Evolutionary conservation across 35 echinoderm and acorn worm genomes (phyloP).

Genomic region (Ptychodera flava): DNA sequence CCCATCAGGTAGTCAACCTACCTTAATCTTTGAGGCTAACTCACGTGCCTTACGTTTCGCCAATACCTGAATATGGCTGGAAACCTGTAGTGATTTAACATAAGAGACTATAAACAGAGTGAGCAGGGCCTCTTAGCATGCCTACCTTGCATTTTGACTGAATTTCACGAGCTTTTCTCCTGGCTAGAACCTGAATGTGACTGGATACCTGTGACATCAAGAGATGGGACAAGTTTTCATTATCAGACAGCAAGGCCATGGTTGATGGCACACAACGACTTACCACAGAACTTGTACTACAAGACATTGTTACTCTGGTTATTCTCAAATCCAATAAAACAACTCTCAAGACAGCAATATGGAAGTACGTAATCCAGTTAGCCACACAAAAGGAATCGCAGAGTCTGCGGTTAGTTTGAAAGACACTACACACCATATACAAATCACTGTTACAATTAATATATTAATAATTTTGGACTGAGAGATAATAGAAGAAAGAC

Average conservation of each 20-base stretch:
- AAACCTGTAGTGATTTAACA: conserved; percentile 50
- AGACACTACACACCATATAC: too few relatives aligned
- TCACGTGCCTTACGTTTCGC: conserved; percentile 86
- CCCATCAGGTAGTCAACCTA: conserved; percentile 24
- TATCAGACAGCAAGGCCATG: conserved; percentile 8
- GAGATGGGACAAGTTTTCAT: conserved; percentile 12
- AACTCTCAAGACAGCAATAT: too few relatives aligned
- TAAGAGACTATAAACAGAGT: not conserved
- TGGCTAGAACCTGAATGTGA: conserved; percentile 98
- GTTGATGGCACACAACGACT: too few relatives aligned
- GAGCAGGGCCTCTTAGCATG: not conserved
- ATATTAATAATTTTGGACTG: too few relatives aligned
- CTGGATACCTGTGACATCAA: conserved; percentile 79
- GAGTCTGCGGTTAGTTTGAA: too few relatives aligned
- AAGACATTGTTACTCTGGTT: too few relatives aligned
- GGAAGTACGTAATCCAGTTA: too few relatives aligned
- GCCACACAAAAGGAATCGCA: too few relatives aligned
- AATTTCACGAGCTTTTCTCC: conserved; percentile 84
- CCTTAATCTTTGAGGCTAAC: conserved; percentile 81
- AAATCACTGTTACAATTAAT: too few relatives aligned
- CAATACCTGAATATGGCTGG: conserved; percentile 97
- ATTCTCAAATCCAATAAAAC: too few relatives aligned
- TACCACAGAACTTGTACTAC: too few relatives aligned
- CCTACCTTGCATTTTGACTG: conserved; percentile 89
- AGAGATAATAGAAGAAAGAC: too few relatives aligned